Conservation (phyloP, 2,113 vertebrate genomes). For the Entelurus aequoreus region DNA sequence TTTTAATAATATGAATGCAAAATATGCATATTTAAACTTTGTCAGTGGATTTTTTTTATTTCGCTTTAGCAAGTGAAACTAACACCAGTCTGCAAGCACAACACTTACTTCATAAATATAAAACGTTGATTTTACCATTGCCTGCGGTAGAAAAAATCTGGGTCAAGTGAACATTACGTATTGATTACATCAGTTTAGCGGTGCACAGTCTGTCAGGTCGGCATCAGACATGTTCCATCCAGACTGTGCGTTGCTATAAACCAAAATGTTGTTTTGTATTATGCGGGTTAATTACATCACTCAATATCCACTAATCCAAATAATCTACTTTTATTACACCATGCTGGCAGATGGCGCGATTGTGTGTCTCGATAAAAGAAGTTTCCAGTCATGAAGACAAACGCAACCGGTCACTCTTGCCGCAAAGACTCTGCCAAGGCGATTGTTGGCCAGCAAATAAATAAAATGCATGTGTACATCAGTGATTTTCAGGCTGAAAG, state of each 20-base stretch:
- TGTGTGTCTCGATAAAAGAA: conserved; percentile 8
- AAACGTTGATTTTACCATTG: conserved; percentile 9
- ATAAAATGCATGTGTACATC: conserved; percentile 17
- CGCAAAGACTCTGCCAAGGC: background rate
- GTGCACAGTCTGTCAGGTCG: conserved; percentile 26
- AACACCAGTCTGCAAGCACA: conserved; percentile 7
- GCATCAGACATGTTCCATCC: conserved; percentile 25
- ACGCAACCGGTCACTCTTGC: background rate
- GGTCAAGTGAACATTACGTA: conserved; percentile 43
- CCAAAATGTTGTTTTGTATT: conserved; percentile 15
- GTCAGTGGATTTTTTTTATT: no score
- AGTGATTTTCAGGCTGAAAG: background rate
- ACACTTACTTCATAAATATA: conserved; percentile 23
- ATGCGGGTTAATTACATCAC: conserved; percentile 29
- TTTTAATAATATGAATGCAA: no score
- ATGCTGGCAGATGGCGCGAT: conserved; percentile 37
- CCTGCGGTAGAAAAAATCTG: conserved; percentile 28
- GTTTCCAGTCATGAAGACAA: background rate
- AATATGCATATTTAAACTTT: no score
- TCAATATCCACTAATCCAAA: conserved; percentile 45
- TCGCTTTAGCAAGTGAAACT: background rate
- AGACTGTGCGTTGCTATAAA: conserved; percentile 18
- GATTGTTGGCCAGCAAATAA: background rate
- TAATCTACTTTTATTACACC: conserved; percentile 44
- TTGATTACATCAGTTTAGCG: conserved; percentile 49